Evolutionary conservation across 2,888 invertebrate genomes (phyloP).

Genomic region (Protonemura montana): DNA sequence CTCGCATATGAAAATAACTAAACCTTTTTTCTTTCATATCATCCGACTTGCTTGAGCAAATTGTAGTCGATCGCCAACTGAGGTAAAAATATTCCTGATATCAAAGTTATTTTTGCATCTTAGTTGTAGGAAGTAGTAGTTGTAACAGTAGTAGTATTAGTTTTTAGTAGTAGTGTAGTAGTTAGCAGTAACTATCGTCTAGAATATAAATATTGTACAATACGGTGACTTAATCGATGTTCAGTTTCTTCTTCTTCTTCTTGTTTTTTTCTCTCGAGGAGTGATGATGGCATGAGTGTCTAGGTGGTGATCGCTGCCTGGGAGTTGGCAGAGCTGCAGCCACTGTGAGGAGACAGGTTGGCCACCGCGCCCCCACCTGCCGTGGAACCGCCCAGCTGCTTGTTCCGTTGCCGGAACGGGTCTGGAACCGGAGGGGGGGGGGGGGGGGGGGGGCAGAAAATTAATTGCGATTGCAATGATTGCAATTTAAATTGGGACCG

Average conservation of each 20-base stretch:
- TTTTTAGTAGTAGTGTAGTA: background rate
- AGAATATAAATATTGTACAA: slow-evolving; percentile 36
- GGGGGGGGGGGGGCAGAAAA: too few relatives aligned
- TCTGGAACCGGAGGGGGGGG: slow-evolving; percentile 49
- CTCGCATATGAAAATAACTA: slow-evolving; percentile 22
- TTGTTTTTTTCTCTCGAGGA: background rate
- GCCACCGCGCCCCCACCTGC: slow-evolving; percentile 15
- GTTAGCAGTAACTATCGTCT: background rate
- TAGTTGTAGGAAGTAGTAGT: background rate
- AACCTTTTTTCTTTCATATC: slow-evolving; percentile 15
- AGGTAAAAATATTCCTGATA: slow-evolving; percentile 4
- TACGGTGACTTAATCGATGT: slow-evolving; percentile 35
- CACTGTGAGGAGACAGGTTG: slow-evolving; percentile 52
- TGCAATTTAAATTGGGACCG: too few relatives aligned
- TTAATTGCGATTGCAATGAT: too few relatives aligned
- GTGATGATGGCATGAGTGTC: slow-evolving; percentile 29
- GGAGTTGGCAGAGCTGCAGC: slow-evolving; percentile 59
- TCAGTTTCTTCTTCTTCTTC: background rate
- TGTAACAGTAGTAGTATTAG: background rate
- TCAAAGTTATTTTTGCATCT: background rate
- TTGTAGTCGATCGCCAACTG: background rate
- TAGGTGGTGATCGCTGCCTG: slow-evolving; percentile 54
- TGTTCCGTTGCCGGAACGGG: slow-evolving; percentile 49
- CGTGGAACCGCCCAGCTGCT: slow-evolving; percentile 32
- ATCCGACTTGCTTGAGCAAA: slow-evolving; percentile 29